Base-by-base conservation (phyloP, 2,888 invertebrate genomes). In the Scaeva pyrastri region DNA sequence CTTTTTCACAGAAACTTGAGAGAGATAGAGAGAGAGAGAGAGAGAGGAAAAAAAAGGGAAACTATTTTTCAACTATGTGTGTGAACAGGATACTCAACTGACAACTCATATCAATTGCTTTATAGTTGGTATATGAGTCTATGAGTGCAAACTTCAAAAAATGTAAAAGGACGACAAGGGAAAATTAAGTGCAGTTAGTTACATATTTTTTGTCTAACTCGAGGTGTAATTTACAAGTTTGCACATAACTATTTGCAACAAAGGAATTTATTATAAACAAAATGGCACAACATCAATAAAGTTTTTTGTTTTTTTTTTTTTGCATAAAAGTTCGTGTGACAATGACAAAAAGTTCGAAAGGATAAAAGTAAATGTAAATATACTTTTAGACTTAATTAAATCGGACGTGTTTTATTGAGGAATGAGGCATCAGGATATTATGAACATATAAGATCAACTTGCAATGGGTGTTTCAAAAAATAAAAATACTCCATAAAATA, bases 31-130 rank as follows among this genome's bases (percentile, higher is more conserved):
- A n/a, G n/a, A n/a, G n/a, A n/a, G n/a, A n/a, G n/a, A n/a, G n/a
- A n/a, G n/a, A n/a, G n/a, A n/a, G n/a, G n/a, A n/a, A 48, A 64
- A 64, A 62, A 45, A 31, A 31, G 31, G 31, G 8, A 31, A 31
- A 31, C 50, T 62, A 64, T 45, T 43, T 43, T 4, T 31, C 31
- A 48, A 39, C 12, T 0, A 14, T 60, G 16, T 60, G 16, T 60
- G 60, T 41, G 36, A 60, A 60, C 60, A 60, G 60, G 60, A 21
- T 21, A 60, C 39, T 60, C 21, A 39, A 39, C 60, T 39, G 4
- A 39, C 21, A 39, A 39, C 60, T 39, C 8, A 39, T 60, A 36
- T 19, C 14, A 60, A 58, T 36, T 58, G 39, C 21, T 5, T 11
- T 12, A 31, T 1, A 0, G 8, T 26, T 4, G 4, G 1, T 7